These are phyloP conservation scores for Myiotriccus ornatus DNA, from an alignment of 2,797 vertebrate species.

Conservation along the genomic window DNA sequence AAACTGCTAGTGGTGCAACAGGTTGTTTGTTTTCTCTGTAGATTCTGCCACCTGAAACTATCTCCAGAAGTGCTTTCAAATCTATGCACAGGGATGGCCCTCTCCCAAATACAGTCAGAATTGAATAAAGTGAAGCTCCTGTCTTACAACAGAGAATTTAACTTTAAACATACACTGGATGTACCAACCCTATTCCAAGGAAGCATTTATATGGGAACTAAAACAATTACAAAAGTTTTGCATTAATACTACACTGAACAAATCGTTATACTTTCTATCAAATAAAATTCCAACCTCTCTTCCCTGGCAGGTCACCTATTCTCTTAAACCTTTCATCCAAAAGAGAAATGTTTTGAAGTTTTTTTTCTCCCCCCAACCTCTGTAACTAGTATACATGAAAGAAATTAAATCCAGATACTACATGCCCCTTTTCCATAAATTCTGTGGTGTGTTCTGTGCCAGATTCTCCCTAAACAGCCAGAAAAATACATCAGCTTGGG, in stretches of 20 bases:
- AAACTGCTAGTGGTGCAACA: background rate
- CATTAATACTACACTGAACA: background rate
- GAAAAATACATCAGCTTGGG: background rate
- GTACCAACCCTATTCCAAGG: background rate
- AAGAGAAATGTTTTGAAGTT: background rate
- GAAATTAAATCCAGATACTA: background rate
- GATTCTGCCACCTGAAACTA: background rate
- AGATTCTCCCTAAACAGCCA: background rate
- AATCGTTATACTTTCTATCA: background rate
- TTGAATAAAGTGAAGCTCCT: background rate
- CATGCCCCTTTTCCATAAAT: background rate
- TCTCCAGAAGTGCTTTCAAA: background rate
- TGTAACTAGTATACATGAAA: background rate
- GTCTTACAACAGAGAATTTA: background rate
- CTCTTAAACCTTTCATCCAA: background rate
- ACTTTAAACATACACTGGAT: background rate
- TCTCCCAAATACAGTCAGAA: background rate
- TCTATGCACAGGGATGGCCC: fast-evolving
- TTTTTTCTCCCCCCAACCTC: background rate
- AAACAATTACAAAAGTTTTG: background rate
- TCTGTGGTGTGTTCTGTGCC: background rate
- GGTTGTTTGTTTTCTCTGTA: background rate
- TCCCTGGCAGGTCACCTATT: background rate
- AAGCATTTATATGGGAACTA: background rate
- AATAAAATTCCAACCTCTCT: background rate